Evolutionary conservation across 1,140 invertebrate genomes (phyloP), one percentile per base, ranked within the genome.

Genomic region (Pemphigus obesinymphae): DNA sequence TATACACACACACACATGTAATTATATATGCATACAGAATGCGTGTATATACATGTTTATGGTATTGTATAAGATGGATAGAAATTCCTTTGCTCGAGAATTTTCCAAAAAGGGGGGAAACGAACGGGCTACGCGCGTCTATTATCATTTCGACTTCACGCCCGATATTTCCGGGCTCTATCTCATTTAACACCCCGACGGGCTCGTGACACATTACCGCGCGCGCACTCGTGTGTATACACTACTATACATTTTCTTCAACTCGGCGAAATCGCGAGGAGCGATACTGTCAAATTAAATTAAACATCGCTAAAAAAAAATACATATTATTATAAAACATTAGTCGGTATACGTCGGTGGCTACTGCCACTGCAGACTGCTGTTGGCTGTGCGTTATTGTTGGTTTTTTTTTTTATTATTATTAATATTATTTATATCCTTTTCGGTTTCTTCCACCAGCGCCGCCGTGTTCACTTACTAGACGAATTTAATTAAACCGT

Each of bases 221-320:
- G 31, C 66, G 48, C 45, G 45, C 8, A 17, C 48, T n/a, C 48
- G 50, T 58, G 26, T n/a, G n/a, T n/a, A n/a, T n/a, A n/a, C n/a
- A n/a, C n/a, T n/a, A n/a, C n/a, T n/a, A n/a, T n/a, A n/a, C n/a
- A n/a, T 78, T 55, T 78, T 78, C 50, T 78, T 58, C 23, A n/a
- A 40, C 73, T 58, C 34, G 29, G 8, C 31, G 50, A 55, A 76
- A 53, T 50, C 68, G 43, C 68, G 26, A 1, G 26, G 55, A 29
- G 50, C 31, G 73, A 78, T 58, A 58, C 23, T 58, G 73, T 78
- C 73, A 78, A 78, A 78, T 78, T 75, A 53, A 75, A 75, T 70
- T 70, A 70, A 70, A 70, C 37, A 70, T 43, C 5, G 37, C 34
- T n/a, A 26, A 50, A 75, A 75, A 43, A 68, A n/a, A 37, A n/a